Evolutionary conservation across 23 tunicate genomes (phyloP).

Genomic region (Clavelina lepadiformis): DNA sequence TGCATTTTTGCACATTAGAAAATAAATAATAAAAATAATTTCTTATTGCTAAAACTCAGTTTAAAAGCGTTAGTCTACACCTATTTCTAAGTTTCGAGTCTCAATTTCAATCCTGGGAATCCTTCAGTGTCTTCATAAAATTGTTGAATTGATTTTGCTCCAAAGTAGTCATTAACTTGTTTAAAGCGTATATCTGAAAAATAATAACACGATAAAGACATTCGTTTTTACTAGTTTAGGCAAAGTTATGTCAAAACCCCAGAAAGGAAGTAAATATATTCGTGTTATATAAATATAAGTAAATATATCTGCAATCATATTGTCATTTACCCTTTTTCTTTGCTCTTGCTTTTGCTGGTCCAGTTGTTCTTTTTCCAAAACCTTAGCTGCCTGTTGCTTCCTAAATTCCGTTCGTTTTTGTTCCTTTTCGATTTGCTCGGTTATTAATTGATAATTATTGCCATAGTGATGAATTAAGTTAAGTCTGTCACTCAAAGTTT

Average conservation of each 20-base stretch:
- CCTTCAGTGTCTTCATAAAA: background rate
- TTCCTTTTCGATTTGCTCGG: constrained; percentile 5
- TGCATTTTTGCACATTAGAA: too few species aligned
- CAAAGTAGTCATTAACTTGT: constrained; percentile 13
- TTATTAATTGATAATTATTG: constrained; percentile 19
- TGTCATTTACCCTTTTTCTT: constrained; percentile 25
- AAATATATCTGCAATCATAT: too few species aligned
- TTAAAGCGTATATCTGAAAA: constrained; percentile 25
- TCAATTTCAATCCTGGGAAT: too few species aligned
- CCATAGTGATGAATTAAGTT: constrained; percentile 29
- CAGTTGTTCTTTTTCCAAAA: background rate
- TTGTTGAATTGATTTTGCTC: constrained; percentile 12
- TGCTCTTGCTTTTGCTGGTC: constrained; percentile 24
- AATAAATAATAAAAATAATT: too few species aligned
- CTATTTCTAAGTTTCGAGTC: too few species aligned
- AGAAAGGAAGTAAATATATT: too few species aligned
- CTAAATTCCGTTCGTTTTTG: background rate
- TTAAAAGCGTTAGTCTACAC: too few species aligned
- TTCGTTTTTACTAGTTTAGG: too few species aligned
- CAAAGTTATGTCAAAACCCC: too few species aligned
- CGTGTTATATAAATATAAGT: too few species aligned
- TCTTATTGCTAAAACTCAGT: too few species aligned
- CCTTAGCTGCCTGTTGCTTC: constrained; percentile 1
- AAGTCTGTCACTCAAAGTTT: constrained; percentile 4
- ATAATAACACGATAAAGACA: too few species aligned